phyloP scores from a whole-genome alignment of 2,797 vertebrate species.

The Esox lucius region DNA sequence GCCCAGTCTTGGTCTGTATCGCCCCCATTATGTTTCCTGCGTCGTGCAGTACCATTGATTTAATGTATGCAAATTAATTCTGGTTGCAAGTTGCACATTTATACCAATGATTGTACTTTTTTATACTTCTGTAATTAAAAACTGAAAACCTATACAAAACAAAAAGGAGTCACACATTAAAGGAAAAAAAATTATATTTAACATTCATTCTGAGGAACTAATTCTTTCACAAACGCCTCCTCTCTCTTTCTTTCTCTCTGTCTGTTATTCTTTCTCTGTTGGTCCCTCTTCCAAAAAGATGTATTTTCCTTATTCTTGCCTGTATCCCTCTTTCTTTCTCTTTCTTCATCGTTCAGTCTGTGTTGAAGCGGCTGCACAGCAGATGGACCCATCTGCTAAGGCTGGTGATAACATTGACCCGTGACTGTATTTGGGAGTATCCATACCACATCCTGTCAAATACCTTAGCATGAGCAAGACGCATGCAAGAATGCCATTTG shows the following conservation, averaged over 20 bases:
- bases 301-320: not conserved
- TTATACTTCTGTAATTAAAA: conserved; percentile 82
- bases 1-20: conserved; percentile 10
- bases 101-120: conserved; percentile 82
- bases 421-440: conserved; percentile 7
- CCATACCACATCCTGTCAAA: not conserved
- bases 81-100: conserved; percentile 84
- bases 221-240: not conserved
- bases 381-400: conserved; percentile 3
- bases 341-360: not conserved
- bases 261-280: not conserved
- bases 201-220: conserved; percentile 57
- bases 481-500: not conserved
- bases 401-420: conserved; percentile 16
- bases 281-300: not conserved
- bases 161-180: conserved; percentile 58
- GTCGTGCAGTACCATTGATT: conserved; percentile 69
- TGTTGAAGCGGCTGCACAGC: conserved; percentile 4
- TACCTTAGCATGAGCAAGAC: not conserved
- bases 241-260: not conserved
- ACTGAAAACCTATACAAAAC: conserved; percentile 60
- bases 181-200: conserved; percentile 34
- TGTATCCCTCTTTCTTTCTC: not conserved
- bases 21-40: conserved; percentile 67
- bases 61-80: conserved; percentile 76